These are phyloP conservation scores for Melipona quadrifasciata DNA, from an alignment of 1,140 invertebrate species.

Conservation along the genomic window DNA sequence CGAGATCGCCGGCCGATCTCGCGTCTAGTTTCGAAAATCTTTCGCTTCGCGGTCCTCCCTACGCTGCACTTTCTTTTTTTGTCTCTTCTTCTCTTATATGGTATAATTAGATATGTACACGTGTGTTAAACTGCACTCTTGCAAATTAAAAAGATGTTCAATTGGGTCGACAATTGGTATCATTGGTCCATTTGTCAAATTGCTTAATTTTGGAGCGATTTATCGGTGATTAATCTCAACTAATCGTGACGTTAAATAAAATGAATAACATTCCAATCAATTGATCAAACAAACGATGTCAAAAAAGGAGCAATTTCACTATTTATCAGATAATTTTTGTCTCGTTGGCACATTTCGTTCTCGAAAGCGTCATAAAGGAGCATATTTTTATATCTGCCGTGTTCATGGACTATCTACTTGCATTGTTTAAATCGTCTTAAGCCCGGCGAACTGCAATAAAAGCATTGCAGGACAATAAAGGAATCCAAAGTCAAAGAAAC, in stretches of 20 bases:
- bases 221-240: no score
- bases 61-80: background rate
- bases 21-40: no score
- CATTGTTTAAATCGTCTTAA: constrained; percentile 8
- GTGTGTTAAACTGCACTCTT: no score
- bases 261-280: no score
- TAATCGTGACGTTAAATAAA: no score
- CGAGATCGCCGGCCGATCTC: background rate
- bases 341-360: background rate
- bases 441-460: background rate
- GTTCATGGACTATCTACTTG: background rate
- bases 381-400: background rate
- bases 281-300: no score
- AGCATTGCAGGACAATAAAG: constrained; percentile 16
- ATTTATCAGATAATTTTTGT: background rate
- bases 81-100: background rate
- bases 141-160: no score
- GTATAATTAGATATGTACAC: background rate
- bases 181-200: no score
- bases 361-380: background rate
- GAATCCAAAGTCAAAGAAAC: constrained; percentile 11
- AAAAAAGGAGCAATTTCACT: background rate
- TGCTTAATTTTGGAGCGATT: no score
- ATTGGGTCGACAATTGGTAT: no score
- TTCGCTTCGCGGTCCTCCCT: no score